Evolutionary conservation across 2,888 invertebrate species (phyloP), one percentile per base, ranked within the genome.

Genomic region (Pinctada fucata): DNA sequence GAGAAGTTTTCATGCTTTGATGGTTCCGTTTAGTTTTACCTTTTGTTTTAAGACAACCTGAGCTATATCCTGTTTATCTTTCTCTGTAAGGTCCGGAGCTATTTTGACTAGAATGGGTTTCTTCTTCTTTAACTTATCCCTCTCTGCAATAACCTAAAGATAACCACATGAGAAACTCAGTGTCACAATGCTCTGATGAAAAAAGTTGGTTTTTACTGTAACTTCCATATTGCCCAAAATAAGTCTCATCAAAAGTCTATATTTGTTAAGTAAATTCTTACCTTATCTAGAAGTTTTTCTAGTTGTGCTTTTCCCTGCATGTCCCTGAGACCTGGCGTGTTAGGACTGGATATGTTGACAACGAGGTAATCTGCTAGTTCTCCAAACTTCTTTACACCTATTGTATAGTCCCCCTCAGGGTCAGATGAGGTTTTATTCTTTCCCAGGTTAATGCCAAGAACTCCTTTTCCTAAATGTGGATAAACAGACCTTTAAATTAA

Each of bases 341-440:
- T 99, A 0, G 99, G 99, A 92, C 99, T 97, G 91, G 98, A 98
- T 3, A 99, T 94, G 93, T 99, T 99, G 79, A 99, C 95, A 0
- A 99, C 99, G 88, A 99, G 95, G 93, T 99, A 99, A 93, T 99
- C 98, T 2, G 98, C 97, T 65, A 97, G 92, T 52, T 95, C 94
- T 47, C 95, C 95, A 93, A 99, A 99, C 86, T 94, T 95, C 81
- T 95, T 93, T 0, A 99, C 95, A 6, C 99, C 99, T 87, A 95
- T 92, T n/a, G 95, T 94, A 91, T 98, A 99, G 93, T 99, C 99
- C 8, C 94, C 93, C 10, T 95, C 93, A 0, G 97, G 95, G 93
- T 96, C 95, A 49, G 93, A 90, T 0, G 97, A 96, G 0, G 94
- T 93, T 93, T 98, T 99, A 93, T 99, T 99, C 93, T 97, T 98